Percentiles rank a stretch among this genome's conserved stretches.
Conservation (phyloP, 2,797 vertebrate species). For the Pseudochaenichthys georgianus region DNA sequence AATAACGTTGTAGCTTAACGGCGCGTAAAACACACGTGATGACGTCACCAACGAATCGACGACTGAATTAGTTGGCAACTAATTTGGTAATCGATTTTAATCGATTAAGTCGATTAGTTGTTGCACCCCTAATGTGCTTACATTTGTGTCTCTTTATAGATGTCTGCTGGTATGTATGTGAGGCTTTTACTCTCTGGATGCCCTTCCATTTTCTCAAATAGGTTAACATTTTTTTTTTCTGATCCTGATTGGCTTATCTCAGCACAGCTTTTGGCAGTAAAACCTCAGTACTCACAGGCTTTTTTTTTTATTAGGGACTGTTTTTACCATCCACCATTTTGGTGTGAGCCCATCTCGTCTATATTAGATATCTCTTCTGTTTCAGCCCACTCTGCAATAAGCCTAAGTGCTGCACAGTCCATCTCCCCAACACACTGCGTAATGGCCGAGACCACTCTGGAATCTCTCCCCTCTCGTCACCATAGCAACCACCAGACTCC, state of each 20-base stretch:
- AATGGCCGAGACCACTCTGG: slow-evolving; percentile 74
- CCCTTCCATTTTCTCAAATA: slow-evolving; percentile 35
- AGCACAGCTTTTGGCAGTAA: slow-evolving; percentile 40
- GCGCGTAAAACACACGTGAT: too few relatives aligned
- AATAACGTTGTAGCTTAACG: too few relatives aligned
- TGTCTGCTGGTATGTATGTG: not conserved
- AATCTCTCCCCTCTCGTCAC: slow-evolving; percentile 69
- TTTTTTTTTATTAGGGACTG: slow-evolving; percentile 50
- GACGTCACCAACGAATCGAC: too few relatives aligned
- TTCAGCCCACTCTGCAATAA: slow-evolving; percentile 79
- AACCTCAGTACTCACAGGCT: slow-evolving; percentile 24
- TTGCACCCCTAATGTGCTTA: too few relatives aligned
- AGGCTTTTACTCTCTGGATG: slow-evolving; percentile 23
- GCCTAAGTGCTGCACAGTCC: slow-evolving; percentile 78
- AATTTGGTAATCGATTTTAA: too few relatives aligned
- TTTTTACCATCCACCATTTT: slow-evolving; percentile 71
- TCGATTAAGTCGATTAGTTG: too few relatives aligned
- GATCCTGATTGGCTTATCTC: slow-evolving; percentile 34
- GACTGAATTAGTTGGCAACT: too few relatives aligned
- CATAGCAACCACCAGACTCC: slow-evolving; percentile 75
- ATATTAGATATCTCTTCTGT: slow-evolving; percentile 73
- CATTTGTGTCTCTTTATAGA: slow-evolving; percentile 2
- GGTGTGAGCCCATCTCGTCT: slow-evolving; percentile 66
- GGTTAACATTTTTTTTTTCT: slow-evolving; percentile 29
- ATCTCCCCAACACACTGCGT: slow-evolving; percentile 71